phyloP scores from a whole-genome alignment of 2,113 vertebrate species.

The Sigmodon hispidus region DNA sequence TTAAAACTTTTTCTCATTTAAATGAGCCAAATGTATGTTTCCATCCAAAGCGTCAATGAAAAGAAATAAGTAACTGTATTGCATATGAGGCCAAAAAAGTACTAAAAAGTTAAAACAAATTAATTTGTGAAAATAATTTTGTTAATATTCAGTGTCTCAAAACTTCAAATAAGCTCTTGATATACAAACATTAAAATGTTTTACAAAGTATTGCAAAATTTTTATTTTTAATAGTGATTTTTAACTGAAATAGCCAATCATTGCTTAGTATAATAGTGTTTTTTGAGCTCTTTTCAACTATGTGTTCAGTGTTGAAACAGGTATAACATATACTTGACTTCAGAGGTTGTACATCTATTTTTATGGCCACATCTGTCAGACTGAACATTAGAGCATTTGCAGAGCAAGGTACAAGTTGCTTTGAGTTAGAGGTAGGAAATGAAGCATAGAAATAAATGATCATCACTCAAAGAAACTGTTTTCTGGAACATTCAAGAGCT shows the following conservation, averaged over 20 bases:
- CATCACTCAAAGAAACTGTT: constrained; percentile 62
- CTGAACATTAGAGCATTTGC: constrained; percentile 43
- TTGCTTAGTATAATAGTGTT: not conserved
- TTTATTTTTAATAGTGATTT: not conserved
- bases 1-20: not conserved
- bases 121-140: not conserved
- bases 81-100: not conserved
- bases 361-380: constrained; percentile 62
- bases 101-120: not conserved
- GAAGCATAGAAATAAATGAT: constrained; percentile 71
- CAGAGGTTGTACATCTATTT: constrained; percentile 32
- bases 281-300: not conserved
- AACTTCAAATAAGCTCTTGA: not conserved
- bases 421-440: constrained; percentile 63
- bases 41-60: not conserved
- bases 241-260: not conserved
- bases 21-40: not conserved
- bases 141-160: not conserved
- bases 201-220: not conserved
- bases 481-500: constrained; percentile 54
- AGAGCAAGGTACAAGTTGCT: constrained; percentile 58
- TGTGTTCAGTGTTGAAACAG: constrained; percentile 43
- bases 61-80: constrained; percentile 6
- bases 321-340: constrained; percentile 56
- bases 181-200: not conserved